Percentiles rank a stretch among this genome's conserved stretches.
phyloP scores from a whole-genome alignment of 2,888 invertebrate species.

The Buathra laborator region DNA sequence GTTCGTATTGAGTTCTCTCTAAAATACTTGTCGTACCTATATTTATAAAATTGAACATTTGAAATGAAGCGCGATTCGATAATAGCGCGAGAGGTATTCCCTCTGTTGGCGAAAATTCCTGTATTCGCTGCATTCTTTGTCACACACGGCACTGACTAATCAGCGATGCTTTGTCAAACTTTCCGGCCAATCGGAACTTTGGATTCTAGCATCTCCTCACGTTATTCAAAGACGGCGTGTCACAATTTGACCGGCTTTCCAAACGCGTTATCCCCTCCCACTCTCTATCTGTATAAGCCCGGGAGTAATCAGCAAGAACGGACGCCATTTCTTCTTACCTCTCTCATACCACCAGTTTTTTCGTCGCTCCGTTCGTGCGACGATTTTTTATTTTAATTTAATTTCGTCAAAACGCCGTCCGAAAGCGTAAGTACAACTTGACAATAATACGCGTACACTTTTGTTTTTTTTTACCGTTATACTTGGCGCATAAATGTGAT shows the following conservation, averaged over 20 bases:
- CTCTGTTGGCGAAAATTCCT: no score
- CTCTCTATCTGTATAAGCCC: slow-evolving; percentile 25
- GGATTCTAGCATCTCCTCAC: background rate
- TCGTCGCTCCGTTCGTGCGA: slow-evolving; percentile 62
- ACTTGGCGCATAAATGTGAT: background rate
- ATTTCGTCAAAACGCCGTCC: slow-evolving; percentile 62
- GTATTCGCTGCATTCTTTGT: no score
- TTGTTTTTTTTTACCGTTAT: background rate
- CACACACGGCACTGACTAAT: background rate
- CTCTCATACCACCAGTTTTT: slow-evolving; percentile 45
- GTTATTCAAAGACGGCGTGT: slow-evolving; percentile 43
- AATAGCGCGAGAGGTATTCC: no score
- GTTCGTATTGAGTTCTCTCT: no score
- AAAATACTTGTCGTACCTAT: no score
- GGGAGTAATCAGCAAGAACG: slow-evolving; percentile 17
- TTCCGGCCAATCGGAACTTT: slow-evolving; percentile 24
- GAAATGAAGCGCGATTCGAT: no score
- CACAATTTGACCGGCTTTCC: slow-evolving; percentile 37
- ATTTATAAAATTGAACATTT: no score
- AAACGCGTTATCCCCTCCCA: slow-evolving; percentile 7
- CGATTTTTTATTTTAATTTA: slow-evolving; percentile 60
- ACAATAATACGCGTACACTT: background rate
- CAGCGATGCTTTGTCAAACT: slow-evolving; percentile 4
- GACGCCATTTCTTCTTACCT: slow-evolving; percentile 61
- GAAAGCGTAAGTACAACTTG: slow-evolving; percentile 67